Base-by-base conservation (phyloP, 2,888 invertebrate genomes). In the Drosophila recens region DNA sequence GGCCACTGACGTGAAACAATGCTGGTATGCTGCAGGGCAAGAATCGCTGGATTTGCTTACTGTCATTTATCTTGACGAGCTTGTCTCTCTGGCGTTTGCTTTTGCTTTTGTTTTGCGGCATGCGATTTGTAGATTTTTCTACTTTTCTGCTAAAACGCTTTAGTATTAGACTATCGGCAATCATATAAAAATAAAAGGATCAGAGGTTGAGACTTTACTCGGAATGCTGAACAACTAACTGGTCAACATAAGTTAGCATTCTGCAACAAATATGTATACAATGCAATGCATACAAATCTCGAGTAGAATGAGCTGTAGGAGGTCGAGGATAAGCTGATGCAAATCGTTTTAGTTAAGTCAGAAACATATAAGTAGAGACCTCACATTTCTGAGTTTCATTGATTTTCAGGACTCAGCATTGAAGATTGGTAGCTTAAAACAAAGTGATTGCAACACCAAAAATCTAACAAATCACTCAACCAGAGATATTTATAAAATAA, bases 171-270 rank as follows among this genome's bases (percentile, higher is more conserved):
- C 71, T 64, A 77, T 72, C 74, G 73, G 57, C 57, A 67, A 70
- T n/a, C n/a, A n/a, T n/a, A 75, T 86, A 81, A 76, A 86, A 75
- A 75, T 67, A 64, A 48, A 46, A 42, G 36, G 68, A 8, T 38
- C 33, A 11, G 48, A 48, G 20, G 6, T 13, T 13, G 15, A 38
- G 34, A 3, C 45, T 2, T 2, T 20, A 13, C 48, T 49, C 45
- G 53, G 64, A 67, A 75, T 81, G 51, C 72, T 57, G 67, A 68
- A 62, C 68, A 78, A 81, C 88, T 69, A 78, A 81, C 88, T 71
- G 82, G 88, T 82, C 82, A 85, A 82, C 83, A 83, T 82, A 88
- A 85, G 88, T 79, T 79, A 72, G 82, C 61, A 83, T 83, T 88
- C 79, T 88, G 79, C 80, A 82, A 79, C 80, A 83, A 83, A 83